Conservation (phyloP, 2,888 invertebrate species). For the Tridacna gigas region DNA sequence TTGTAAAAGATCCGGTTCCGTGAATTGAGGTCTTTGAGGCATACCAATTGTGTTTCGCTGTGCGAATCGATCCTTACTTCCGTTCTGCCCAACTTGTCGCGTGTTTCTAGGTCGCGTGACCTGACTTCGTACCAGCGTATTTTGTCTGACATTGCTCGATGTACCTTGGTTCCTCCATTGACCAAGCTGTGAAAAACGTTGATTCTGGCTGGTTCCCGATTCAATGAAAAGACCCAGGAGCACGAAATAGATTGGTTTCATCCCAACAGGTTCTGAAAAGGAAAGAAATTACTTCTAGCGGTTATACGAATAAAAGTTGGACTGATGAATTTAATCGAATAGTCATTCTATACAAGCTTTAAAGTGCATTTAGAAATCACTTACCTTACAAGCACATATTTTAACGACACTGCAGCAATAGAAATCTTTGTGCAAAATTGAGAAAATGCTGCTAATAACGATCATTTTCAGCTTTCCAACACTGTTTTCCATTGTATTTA, state of each 20-base stretch:
- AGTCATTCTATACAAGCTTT: too few species aligned
- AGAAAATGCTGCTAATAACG: not conserved
- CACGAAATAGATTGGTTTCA: not conserved
- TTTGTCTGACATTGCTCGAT: not conserved
- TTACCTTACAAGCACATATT: too few species aligned
- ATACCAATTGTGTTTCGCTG: not conserved
- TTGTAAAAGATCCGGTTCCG: not conserved
- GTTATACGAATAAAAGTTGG: too few species aligned
- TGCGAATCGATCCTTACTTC: not conserved
- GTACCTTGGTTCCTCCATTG: conserved; percentile 13
- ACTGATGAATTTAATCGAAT: too few species aligned
- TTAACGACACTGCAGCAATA: too few species aligned
- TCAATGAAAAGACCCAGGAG: not conserved
- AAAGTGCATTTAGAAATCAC: too few species aligned
- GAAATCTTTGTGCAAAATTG: not conserved
- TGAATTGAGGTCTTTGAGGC: not conserved
- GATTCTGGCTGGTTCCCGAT: conserved; percentile 1
- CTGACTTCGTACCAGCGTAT: too few species aligned
- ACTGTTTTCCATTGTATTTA: not conserved
- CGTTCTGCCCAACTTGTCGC: not conserved
- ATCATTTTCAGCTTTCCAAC: not conserved
- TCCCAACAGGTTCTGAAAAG: not conserved
- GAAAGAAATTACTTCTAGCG: too few species aligned
- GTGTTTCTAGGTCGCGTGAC: not conserved
- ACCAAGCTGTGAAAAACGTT: not conserved